Percentiles rank a stretch among this genome's conserved stretches.
phyloP scores from a whole-genome alignment of 2,888 invertebrate genomes.

The Polietes domitor region DNA sequence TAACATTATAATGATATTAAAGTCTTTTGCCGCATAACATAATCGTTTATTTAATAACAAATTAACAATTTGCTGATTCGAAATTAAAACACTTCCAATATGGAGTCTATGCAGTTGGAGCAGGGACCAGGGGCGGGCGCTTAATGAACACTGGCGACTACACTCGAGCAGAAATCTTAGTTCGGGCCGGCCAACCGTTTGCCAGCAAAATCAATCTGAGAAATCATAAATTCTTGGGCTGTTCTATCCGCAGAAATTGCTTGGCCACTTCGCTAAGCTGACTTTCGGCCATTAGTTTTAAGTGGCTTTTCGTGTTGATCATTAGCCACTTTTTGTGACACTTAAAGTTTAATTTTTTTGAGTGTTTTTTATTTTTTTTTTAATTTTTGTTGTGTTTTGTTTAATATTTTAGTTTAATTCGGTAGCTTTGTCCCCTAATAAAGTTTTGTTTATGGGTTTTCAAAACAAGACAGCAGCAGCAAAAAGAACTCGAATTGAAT shows the following conservation, averaged over 20 bases:
- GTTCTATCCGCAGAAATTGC: too few species aligned
- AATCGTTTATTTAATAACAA: slow-evolving; percentile 51
- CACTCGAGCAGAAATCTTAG: too few species aligned
- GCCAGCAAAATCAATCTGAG: too few species aligned
- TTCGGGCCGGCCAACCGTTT: too few species aligned
- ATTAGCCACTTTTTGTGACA: background rate
- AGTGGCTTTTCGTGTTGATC: background rate
- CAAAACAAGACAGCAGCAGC: background rate
- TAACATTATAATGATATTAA: background rate
- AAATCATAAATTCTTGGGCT: too few species aligned
- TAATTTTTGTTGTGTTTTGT: background rate
- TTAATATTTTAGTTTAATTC: background rate
- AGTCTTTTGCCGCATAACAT: slow-evolving; percentile 40
- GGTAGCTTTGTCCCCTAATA: slow-evolving; percentile 7
- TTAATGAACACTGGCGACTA: too few species aligned
- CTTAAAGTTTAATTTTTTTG: background rate
- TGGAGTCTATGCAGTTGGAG: background rate
- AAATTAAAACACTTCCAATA: slow-evolving; percentile 20
- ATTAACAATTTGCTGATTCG: slow-evolving; percentile 42
- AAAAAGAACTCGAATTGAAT: too few species aligned
- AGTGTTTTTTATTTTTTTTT: background rate
- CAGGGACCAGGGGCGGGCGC: too few species aligned
- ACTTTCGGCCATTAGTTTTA: background rate
- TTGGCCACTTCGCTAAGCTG: too few species aligned
- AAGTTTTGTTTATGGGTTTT: slow-evolving; percentile 18